These are phyloP conservation scores for Ursus arctos DNA, from an alignment of 2,113 vertebrate species.

Conservation along the genomic window DNA sequence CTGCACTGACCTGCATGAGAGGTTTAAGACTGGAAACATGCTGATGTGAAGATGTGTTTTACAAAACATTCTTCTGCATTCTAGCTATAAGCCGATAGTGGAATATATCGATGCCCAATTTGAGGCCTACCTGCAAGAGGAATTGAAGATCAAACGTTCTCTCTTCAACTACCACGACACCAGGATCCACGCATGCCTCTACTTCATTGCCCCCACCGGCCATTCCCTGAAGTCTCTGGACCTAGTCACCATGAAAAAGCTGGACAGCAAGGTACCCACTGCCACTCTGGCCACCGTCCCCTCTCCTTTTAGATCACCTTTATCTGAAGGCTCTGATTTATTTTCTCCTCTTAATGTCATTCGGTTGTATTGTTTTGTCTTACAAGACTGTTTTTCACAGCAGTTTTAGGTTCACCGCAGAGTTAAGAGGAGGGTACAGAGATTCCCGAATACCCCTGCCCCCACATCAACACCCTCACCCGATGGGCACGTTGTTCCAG, in stretches of 20 bases:
- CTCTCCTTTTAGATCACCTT: not conserved
- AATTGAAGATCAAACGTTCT: constrained; percentile 91
- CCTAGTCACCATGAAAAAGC: constrained; percentile 93
- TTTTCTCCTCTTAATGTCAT: not conserved
- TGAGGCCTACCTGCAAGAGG: constrained; percentile 92
- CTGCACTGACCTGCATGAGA: not conserved
- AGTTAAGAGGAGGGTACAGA: not conserved
- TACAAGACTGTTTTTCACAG: not conserved
- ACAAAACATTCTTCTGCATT: not conserved
- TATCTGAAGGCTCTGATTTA: not conserved
- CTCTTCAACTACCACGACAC: constrained; percentile 92
- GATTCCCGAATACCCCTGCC: not conserved
- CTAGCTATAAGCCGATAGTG: constrained; percentile 91
- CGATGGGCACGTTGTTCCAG: not conserved
- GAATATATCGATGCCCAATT: constrained; percentile 92
- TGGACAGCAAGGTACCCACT: constrained; percentile 91
- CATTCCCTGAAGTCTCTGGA: constrained; percentile 92
- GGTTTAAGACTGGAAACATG: not conserved
- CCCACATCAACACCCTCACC: not conserved
- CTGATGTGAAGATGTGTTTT: not conserved
- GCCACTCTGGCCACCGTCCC: rapidly evolving
- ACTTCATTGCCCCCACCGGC: constrained; percentile 91
- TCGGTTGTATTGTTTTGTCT: not conserved
- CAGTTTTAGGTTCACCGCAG: not conserved
- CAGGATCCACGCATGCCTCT: constrained; percentile 90